Evolutionary conservation across 1,140 invertebrate genomes (phyloP).

Genomic region (Zaprionus davidi): DNA sequence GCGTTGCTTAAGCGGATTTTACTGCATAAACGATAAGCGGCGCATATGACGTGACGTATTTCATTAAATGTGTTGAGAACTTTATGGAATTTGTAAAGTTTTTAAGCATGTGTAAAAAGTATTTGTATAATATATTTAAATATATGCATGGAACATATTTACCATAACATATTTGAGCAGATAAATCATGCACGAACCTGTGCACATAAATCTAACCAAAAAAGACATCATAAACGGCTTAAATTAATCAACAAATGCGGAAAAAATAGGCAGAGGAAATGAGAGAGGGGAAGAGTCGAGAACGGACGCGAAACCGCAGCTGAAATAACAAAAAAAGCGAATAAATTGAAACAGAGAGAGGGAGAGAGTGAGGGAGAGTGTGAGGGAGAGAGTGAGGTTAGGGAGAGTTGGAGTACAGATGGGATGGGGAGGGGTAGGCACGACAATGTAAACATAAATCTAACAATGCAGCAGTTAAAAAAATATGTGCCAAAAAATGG

Average conservation of each 20-base stretch:
- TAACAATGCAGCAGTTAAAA: constrained; percentile 47
- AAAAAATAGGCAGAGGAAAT: neutral
- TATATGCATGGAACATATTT: neutral
- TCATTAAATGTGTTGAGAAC: neutral
- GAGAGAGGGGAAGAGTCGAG: neutral
- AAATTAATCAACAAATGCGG: constrained; percentile 64
- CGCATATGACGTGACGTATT: neutral
- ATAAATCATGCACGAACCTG: constrained; percentile 27
- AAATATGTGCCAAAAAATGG: constrained; percentile 36
- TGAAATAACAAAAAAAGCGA: constrained; percentile 18
- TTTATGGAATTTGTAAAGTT: neutral
- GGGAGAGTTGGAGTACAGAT: too few species aligned
- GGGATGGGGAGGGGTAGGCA: neutral
- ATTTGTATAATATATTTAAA: neutral
- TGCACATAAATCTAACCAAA: constrained; percentile 32
- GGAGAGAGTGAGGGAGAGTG: rapidly evolving
- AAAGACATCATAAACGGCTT: constrained; percentile 43
- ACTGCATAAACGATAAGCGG: neutral
- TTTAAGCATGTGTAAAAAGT: neutral
- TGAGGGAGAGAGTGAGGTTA: neutral
- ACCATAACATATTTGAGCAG: neutral
- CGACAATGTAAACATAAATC: constrained; percentile 56
- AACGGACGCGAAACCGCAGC: neutral
- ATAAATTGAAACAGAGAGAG: constrained; percentile 61
- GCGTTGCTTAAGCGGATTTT: neutral